Percentiles rank a stretch among this genome's conserved stretches.
Conservation (phyloP, 2,888 invertebrate species). For the Leptinotarsa tumamoca region DNA sequence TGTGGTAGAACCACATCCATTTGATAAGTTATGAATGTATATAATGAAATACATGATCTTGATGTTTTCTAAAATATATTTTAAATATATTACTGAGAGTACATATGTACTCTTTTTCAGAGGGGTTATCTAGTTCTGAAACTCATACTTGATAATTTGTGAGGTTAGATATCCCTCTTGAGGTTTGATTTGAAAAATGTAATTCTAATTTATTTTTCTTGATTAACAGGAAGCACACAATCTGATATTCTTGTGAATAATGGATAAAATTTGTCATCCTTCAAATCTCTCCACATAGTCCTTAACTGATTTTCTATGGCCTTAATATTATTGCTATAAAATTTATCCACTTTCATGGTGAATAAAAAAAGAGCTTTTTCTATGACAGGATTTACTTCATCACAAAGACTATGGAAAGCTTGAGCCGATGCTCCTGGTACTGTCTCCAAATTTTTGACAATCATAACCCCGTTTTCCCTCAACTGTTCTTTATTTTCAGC, state of each 20-base stretch:
- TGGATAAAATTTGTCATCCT: slow-evolving; percentile 65
- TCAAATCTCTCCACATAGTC: slow-evolving; percentile 62
- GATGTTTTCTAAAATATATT: neutral
- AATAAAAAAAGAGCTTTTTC: slow-evolving; percentile 65
- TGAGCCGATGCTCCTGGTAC: slow-evolving; percentile 63
- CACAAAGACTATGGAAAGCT: slow-evolving; percentile 72
- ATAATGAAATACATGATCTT: too few relatives aligned
- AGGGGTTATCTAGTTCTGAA: neutral
- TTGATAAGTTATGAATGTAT: too few relatives aligned
- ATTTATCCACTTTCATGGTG: slow-evolving; percentile 61
- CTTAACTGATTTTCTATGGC: slow-evolving; percentile 62
- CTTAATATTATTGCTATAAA: slow-evolving; percentile 47
- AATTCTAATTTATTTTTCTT: slow-evolving; percentile 40
- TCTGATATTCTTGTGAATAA: slow-evolving; percentile 67
- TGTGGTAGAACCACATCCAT: too few relatives aligned
- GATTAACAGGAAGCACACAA: slow-evolving; percentile 49
- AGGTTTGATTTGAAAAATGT: too few relatives aligned
- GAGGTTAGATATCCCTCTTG: too few relatives aligned
- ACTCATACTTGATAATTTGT: too few relatives aligned
- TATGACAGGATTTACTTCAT: slow-evolving; percentile 68
- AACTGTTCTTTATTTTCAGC: slow-evolving; percentile 53
- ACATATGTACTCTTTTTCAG: neutral
- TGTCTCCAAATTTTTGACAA: slow-evolving; percentile 62
- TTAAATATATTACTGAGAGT: neutral
- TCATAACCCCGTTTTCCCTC: slow-evolving; percentile 57